These are phyloP conservation scores for Palloptera scutellata DNA, from an alignment of 2,888 invertebrate species.

Conservation along the genomic window DNA sequence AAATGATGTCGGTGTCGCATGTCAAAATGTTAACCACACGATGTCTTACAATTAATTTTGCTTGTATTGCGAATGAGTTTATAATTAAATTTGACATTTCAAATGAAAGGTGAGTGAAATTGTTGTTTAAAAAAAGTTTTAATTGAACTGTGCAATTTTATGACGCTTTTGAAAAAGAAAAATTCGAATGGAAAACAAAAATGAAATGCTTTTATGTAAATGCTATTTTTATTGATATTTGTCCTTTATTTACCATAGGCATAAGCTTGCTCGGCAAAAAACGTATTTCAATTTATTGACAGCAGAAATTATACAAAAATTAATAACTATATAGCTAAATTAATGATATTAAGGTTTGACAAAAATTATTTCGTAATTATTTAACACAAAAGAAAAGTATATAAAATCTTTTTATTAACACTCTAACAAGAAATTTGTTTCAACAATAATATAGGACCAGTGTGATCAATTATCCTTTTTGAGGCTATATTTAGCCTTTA, in stretches of 20 bases:
- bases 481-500: no score
- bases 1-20: not conserved
- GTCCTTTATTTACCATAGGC: no score
- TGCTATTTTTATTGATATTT: not conserved
- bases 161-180: not conserved
- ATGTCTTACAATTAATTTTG: not conserved
- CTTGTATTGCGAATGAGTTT: not conserved
- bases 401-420: no score
- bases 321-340: no score
- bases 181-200: not conserved
- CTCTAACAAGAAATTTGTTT: no score
- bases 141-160: not conserved
- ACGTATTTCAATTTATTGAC: not conserved
- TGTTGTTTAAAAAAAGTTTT: not conserved
- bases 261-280: no score
- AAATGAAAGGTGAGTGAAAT: not conserved
- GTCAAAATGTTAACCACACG: slow-evolving; percentile 1
- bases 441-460: no score
- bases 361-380: no score
- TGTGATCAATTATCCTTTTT: no score
- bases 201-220: not conserved
- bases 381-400: no score
- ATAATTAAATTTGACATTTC: not conserved
- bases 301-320: not conserved
- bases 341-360: no score